These are phyloP conservation scores for Carduelis carduelis DNA, from an alignment of 2,797 vertebrate genomes.

Conservation along the genomic window DNA sequence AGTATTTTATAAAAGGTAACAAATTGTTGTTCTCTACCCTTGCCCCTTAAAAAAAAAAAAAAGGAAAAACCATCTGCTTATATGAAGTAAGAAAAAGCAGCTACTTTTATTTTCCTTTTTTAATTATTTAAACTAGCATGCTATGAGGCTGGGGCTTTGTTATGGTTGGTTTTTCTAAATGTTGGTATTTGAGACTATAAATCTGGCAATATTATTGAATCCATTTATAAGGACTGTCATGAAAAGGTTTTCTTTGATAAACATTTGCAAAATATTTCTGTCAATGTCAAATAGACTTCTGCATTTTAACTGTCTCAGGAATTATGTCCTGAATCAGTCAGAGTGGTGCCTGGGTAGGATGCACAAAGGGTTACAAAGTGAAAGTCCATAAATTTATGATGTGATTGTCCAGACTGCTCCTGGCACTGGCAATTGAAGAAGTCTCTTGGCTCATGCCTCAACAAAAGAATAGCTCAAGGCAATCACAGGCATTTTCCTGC, in stretches of 20 bases:
- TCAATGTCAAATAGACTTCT: neutral
- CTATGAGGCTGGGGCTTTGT: neutral
- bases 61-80: neutral
- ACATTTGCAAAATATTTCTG: neutral
- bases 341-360: neutral
- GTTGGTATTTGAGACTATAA: neutral
- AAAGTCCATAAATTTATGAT: neutral
- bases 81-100: neutral
- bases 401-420: neutral
- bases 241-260: neutral
- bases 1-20: neutral
- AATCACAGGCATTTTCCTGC: neutral
- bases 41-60: neutral
- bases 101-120: neutral
- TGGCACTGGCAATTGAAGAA: neutral
- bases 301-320: neutral
- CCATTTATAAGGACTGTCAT: neutral
- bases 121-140: neutral
- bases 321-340: neutral
- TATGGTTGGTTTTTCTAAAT: neutral
- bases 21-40: neutral
- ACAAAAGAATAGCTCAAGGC: neutral
- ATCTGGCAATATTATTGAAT: neutral
- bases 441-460: neutral
- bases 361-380: accelerated